These are phyloP conservation scores for Miichthys miiuy DNA, from an alignment of 2,797 vertebrate species.

Conservation along the genomic window DNA sequence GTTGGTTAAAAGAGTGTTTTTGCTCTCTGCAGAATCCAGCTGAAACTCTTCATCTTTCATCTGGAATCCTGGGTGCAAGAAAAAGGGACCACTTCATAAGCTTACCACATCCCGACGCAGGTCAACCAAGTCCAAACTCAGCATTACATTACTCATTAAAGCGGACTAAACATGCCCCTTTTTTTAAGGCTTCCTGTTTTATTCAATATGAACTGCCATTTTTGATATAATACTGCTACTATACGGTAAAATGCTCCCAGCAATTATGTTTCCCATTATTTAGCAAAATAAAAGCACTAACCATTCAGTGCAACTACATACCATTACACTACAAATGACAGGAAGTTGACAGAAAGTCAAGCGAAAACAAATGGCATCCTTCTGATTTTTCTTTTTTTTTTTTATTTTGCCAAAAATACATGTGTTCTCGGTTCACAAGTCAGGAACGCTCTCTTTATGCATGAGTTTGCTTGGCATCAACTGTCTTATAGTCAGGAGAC, in stretches of 20 bases:
- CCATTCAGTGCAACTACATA: constrained; percentile 66
- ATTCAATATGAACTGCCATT: constrained; percentile 41
- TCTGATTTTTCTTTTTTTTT: constrained; percentile 42
- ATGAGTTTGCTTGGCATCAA: constrained; percentile 84
- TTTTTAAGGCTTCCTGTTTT: constrained; percentile 31
- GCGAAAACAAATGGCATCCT: constrained; percentile 77
- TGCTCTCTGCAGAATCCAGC: constrained; percentile 90
- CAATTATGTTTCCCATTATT: constrained; percentile 66
- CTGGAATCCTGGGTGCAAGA: constrained; percentile 90
- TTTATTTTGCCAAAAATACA: constrained; percentile 79
- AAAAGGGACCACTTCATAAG: constrained; percentile 88
- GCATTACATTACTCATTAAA: constrained; percentile 72
- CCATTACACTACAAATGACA: constrained; percentile 80
- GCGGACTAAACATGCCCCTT: constrained; percentile 59
- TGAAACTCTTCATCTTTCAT: constrained; percentile 91
- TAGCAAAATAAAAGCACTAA: constrained; percentile 39
- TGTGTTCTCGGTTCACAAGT: constrained; percentile 82
- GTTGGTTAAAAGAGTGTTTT: constrained; percentile 91
- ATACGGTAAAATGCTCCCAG: constrained; percentile 70
- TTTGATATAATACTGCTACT: constrained; percentile 35
- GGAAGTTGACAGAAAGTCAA: constrained; percentile 75
- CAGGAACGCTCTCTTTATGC: constrained; percentile 83
- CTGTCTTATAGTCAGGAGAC: constrained; percentile 84
- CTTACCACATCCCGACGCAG: constrained; percentile 80
- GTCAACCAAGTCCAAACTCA: constrained; percentile 76